Percentiles rank a stretch among this genome's conserved stretches.
phyloP scores from a whole-genome alignment of 64 coral and sea anemone genomes.

The Acropora yongei region DNA sequence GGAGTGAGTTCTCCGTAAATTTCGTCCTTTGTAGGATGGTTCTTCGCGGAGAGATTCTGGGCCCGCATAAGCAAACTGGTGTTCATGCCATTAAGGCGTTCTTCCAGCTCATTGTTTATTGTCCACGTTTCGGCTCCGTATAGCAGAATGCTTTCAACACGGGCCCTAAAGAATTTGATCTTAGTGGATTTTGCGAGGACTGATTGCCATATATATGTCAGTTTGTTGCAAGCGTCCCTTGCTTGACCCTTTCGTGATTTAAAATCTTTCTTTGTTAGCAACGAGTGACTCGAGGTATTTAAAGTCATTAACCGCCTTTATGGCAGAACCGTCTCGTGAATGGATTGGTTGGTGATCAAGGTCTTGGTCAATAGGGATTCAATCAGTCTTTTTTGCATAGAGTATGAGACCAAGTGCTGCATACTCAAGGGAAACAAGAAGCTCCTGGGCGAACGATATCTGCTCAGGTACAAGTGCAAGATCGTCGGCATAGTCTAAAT shows the following conservation, averaged over 20 bases:
- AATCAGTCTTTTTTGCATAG: background rate
- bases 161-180: too few relatives aligned
- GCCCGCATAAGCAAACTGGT: background rate
- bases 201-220: too few relatives aligned
- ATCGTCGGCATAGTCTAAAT: background rate
- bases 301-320: background rate
- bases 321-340: background rate
- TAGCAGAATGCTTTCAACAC: too few relatives aligned
- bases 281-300: too few relatives aligned
- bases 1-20: background rate
- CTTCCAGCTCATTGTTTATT: background rate
- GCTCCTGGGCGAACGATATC: background rate
- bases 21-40: conserved; percentile 31
- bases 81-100: conserved; percentile 3
- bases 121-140: too few relatives aligned
- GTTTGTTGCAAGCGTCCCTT: too few relatives aligned
- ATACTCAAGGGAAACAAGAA: background rate
- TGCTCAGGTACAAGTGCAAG: background rate
- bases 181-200: too few relatives aligned
- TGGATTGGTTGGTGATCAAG: background rate
- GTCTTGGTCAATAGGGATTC: background rate
- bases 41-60: conserved; percentile 26
- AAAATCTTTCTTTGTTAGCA: too few relatives aligned
- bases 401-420: background rate
- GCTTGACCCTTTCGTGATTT: too few relatives aligned